Conservation (phyloP, 2,797 vertebrate species). For the Labroides dimidiatus region DNA sequence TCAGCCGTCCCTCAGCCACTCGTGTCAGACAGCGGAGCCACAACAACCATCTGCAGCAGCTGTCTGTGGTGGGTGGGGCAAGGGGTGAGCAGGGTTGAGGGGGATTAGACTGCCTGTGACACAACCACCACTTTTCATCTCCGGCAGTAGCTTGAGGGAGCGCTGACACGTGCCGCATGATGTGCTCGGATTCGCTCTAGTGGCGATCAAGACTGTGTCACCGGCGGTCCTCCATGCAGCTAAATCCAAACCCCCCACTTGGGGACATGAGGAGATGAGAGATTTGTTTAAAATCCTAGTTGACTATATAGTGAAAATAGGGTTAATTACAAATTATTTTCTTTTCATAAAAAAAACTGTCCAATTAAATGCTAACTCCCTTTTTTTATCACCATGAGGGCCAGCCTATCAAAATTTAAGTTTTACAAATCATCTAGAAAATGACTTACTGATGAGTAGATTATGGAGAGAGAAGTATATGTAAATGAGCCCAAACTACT, state of each 20-base stretch:
- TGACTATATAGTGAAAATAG: no score
- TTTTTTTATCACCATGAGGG: no score
- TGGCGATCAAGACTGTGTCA: background rate
- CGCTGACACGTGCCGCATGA: constrained; percentile 42
- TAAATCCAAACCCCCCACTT: background rate
- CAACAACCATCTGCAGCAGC: constrained; percentile 43
- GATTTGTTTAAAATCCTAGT: no score
- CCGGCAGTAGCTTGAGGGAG: constrained; percentile 16
- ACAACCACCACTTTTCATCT: constrained; percentile 67
- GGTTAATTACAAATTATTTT: no score
- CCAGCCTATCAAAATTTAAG: no score
- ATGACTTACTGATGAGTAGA: no score
- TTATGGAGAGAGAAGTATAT: no score
- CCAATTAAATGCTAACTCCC: no score
- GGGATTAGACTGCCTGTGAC: constrained; percentile 61
- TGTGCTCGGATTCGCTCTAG: constrained; percentile 22
- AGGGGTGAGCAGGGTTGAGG: background rate
- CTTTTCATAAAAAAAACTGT: no score
- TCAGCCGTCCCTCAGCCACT: constrained; percentile 35
- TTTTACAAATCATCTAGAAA: no score
- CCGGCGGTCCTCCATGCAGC: background rate
- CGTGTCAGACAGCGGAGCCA: constrained; percentile 8
- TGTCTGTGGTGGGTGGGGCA: constrained; percentile 36
- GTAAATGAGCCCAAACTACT: no score
- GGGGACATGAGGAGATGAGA: background rate